These are phyloP conservation scores for Acrobasis consociella DNA, from an alignment of 2,888 invertebrate genomes.

Conservation along the genomic window DNA sequence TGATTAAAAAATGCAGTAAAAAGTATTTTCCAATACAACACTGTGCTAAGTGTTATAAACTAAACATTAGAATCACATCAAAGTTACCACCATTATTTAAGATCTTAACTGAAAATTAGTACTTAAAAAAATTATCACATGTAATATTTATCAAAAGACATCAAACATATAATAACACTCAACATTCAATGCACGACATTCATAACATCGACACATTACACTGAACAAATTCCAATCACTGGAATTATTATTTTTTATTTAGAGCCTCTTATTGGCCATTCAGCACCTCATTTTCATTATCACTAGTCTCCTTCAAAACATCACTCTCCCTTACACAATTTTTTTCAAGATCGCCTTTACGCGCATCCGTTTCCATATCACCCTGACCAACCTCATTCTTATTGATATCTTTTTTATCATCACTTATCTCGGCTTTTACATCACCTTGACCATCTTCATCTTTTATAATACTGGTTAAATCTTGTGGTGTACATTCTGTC, in stretches of 20 bases:
- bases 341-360: not conserved
- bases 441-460: slow-evolving; percentile 25
- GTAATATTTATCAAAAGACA: too few species aligned
- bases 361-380: not conserved
- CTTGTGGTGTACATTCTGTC: not conserved
- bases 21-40: too few species aligned
- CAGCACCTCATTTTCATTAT: not conserved
- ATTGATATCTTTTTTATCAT: not conserved
- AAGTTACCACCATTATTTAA: too few species aligned
- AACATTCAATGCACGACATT: too few species aligned
- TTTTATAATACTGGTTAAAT: slow-evolving; percentile 19
- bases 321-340: not conserved
- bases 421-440: not conserved
- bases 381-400: not conserved
- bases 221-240: not conserved
- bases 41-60: too few species aligned
- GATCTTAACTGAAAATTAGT: too few species aligned
- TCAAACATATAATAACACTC: too few species aligned
- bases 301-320: not conserved
- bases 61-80: too few species aligned
- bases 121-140: too few species aligned
- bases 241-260: not conserved
- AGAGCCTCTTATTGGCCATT: slow-evolving; percentile 7
- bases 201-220: not conserved
- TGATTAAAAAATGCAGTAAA: too few species aligned